These are phyloP conservation scores for Pogona vitticeps DNA, from an alignment of 2,113 vertebrate genomes.

Conservation along the genomic window DNA sequence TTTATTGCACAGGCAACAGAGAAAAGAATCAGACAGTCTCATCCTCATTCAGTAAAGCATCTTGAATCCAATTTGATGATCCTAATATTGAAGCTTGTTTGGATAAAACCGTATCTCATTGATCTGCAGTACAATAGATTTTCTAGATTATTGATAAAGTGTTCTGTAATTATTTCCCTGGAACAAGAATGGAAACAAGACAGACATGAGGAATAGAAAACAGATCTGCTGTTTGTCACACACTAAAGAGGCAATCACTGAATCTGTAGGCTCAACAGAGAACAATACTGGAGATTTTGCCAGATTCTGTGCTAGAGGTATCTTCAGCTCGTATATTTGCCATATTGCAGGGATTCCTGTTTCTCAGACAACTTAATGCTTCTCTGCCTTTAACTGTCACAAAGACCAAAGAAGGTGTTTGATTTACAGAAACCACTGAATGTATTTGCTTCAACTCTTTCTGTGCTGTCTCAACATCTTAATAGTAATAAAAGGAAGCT, in stretches of 20 bases:
- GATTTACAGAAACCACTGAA: background rate
- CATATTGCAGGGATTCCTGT: rapidly evolving
- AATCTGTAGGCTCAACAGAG: constrained; percentile 49
- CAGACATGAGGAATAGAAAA: constrained; percentile 48
- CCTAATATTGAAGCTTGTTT: background rate
- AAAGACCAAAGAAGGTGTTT: background rate
- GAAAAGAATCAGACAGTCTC: background rate
- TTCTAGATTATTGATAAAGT: constrained; percentile 56
- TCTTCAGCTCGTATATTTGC: background rate
- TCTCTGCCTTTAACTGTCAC: background rate
- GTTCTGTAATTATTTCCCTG: constrained; percentile 52
- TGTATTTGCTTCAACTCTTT: rapidly evolving
- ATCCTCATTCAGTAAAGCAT: constrained; percentile 11
- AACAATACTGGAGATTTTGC: constrained; percentile 29
- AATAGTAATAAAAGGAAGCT: background rate
- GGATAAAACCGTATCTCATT: constrained; percentile 36
- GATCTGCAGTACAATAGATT: constrained; percentile 28
- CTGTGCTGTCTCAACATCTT: background rate
- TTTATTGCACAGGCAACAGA: background rate
- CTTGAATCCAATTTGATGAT: constrained; percentile 8
- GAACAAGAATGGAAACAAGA: constrained; percentile 54
- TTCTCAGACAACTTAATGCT: background rate
- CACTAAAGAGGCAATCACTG: constrained; percentile 53
- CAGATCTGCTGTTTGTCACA: constrained; percentile 53
- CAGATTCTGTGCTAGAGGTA: background rate